These are phyloP conservation scores for Ceratotherium simum DNA, from an alignment of 2,113 vertebrate species.

Conservation along the genomic window DNA sequence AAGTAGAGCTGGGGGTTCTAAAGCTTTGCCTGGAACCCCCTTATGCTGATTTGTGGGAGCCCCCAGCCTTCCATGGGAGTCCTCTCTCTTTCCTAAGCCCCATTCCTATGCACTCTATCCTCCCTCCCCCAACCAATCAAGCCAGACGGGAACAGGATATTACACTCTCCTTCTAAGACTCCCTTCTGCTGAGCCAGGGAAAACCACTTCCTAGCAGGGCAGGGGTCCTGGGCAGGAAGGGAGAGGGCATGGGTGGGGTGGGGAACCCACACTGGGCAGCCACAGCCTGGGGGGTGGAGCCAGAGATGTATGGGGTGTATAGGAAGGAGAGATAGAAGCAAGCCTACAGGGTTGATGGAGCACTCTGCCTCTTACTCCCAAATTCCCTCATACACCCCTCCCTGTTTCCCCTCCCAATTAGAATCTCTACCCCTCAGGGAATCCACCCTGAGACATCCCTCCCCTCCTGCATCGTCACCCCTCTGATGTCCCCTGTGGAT, in stretches of 20 bases:
- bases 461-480: not conserved
- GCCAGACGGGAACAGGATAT: conserved; percentile 54
- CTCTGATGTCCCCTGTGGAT: not conserved
- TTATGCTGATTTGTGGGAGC: not conserved
- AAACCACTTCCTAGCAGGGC: conserved; percentile 65
- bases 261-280: not conserved
- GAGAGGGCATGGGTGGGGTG: conserved; percentile 32
- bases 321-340: not conserved
- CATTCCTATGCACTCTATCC: not conserved
- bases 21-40: not conserved
- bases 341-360: not conserved
- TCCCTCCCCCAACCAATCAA: not conserved
- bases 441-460: not conserved
- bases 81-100: not conserved
- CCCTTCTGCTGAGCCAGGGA: conserved; percentile 74
- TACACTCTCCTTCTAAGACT: conserved; percentile 62
- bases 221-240: not conserved
- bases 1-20: not conserved
- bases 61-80: not conserved
- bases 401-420: not conserved
- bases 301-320: rapidly evolving
- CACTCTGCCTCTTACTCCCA: not conserved
- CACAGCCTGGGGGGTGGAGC: conserved; percentile 43
- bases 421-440: not conserved
- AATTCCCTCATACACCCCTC: not conserved